These are phyloP conservation scores for Netelia melanura DNA, from an alignment of 2,888 invertebrate species.

Conservation along the genomic window DNA sequence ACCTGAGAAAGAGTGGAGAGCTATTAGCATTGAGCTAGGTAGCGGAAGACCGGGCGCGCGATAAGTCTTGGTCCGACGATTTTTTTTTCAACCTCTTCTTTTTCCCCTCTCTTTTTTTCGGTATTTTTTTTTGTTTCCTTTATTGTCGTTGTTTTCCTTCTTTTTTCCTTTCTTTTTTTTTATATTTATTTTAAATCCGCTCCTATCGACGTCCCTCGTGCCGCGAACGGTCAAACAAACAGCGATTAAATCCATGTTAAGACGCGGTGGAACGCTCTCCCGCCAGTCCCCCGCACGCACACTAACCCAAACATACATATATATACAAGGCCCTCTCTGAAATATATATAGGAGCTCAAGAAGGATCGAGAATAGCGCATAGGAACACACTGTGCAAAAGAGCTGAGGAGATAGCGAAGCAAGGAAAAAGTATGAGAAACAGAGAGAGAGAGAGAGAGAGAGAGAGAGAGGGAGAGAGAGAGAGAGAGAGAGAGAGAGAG, in stretches of 20 bases:
- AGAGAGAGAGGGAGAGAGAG: slow-evolving; percentile 38
- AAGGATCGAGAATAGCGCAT: slow-evolving; percentile 28
- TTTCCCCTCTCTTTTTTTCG: not conserved
- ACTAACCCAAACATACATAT: not conserved
- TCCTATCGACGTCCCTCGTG: slow-evolving; percentile 57
- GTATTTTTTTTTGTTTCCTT: not conserved
- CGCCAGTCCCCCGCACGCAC: slow-evolving; percentile 32
- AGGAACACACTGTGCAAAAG: slow-evolving; percentile 10
- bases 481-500: slow-evolving; percentile 42
- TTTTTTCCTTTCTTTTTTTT: not conserved
- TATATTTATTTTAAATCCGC: slow-evolving; percentile 41
- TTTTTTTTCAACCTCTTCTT: not conserved
- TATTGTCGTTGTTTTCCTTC: not conserved
- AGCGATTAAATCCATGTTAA: slow-evolving; percentile 74
- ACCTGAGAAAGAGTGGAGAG: slow-evolving; percentile 35
- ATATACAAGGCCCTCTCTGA: not conserved
- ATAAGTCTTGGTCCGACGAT: slow-evolving; percentile 19
- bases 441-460: not conserved
- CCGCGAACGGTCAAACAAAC: slow-evolving; percentile 67
- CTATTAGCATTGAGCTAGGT: slow-evolving; percentile 49
- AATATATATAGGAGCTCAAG: not conserved
- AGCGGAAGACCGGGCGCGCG: slow-evolving; percentile 41
- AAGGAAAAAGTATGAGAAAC: slow-evolving; percentile 49
- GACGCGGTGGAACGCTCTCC: slow-evolving; percentile 61
- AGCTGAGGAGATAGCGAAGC: slow-evolving; percentile 26